phyloP scores from a whole-genome alignment of 2,797 vertebrate genomes.

The Helarctos malayanus region DNA sequence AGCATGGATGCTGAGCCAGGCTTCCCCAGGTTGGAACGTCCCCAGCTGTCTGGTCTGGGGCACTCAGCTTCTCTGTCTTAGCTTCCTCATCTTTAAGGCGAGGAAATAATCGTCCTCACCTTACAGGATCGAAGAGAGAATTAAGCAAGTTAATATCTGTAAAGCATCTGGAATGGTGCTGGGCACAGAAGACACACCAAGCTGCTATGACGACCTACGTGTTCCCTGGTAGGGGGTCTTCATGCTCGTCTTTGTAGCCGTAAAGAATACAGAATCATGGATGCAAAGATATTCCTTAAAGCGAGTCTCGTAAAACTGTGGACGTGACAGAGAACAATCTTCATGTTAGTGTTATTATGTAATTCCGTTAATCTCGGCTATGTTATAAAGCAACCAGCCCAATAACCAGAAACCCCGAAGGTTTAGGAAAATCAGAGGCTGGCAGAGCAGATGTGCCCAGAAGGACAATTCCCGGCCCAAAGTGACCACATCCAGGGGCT shows the following conservation, averaged over 20 bases:
- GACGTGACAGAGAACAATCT: no score
- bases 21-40: neutral
- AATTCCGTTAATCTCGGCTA: neutral
- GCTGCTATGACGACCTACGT: neutral
- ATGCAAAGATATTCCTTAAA: neutral
- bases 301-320: neutral
- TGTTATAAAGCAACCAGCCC: no score
- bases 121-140: no score
- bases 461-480: neutral
- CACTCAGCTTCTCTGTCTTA: neutral
- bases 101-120: neutral
- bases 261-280: neutral
- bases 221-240: neutral
- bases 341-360: neutral
- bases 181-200: no score
- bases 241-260: neutral
- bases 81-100: neutral
- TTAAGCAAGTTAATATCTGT: neutral
- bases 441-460: rapidly evolving
- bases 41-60: neutral
- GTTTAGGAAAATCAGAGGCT: neutral
- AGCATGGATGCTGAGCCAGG: neutral
- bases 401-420: neutral
- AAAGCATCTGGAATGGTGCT: neutral
- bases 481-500: rapidly evolving